A percentile compares a stretch with the other conserved stretches of the same genome.
Evolutionary conservation across 1,140 invertebrate genomes (phyloP).

Genomic region (Hestina assimilis): DNA sequence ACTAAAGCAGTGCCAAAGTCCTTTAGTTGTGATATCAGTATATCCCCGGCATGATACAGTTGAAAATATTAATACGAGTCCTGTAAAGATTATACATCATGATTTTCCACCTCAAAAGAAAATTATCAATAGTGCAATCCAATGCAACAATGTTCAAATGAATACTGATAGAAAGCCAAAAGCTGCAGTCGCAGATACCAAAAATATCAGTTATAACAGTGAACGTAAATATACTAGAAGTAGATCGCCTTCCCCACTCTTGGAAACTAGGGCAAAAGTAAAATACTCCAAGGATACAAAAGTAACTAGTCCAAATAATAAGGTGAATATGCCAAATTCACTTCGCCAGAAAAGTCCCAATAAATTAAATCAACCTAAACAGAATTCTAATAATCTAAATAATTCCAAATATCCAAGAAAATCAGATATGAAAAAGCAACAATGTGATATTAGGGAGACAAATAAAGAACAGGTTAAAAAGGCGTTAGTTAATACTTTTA

Average conservation of each 20-base stretch:
- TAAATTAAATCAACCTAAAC: neutral
- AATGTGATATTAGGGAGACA: conserved; percentile 3
- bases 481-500: conserved; percentile 44
- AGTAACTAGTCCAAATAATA: neutral
- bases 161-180: neutral
- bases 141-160: neutral
- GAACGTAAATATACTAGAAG: conserved; percentile 7
- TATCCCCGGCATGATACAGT: conserved; percentile 47
- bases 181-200: neutral
- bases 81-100: conserved; percentile 23
- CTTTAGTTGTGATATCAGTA: conserved; percentile 66
- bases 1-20: conserved; percentile 44
- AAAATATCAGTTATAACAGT: neutral
- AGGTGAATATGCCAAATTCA: neutral
- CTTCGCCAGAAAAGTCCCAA: neutral
- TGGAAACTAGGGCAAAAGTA: neutral
- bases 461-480: conserved; percentile 39
- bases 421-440: conserved; percentile 1
- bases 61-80: conserved; percentile 24
- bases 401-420: conserved; percentile 6
- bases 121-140: neutral
- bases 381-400: neutral
- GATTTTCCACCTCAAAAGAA: conserved; percentile 7
- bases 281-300: conserved; percentile 8
- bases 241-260: conserved; percentile 25